These are phyloP conservation scores for Carapus acus DNA, from an alignment of 2,797 vertebrate species.

Conservation along the genomic window DNA sequence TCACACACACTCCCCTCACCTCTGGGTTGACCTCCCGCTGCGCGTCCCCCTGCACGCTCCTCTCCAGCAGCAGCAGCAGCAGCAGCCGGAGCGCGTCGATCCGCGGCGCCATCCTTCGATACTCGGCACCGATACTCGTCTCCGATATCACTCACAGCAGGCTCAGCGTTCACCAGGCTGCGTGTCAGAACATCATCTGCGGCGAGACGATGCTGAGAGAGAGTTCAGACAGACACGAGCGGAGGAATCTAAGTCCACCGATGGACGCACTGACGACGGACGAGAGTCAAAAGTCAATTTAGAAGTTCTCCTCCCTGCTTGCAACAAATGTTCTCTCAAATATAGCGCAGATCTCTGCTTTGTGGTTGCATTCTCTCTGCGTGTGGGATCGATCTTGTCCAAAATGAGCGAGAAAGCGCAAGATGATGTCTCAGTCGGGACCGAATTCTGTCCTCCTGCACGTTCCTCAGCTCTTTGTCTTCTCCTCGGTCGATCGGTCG, in stretches of 20 bases:
- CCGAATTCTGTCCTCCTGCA: constrained; percentile 38
- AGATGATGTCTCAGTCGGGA: no score
- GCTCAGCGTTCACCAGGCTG: neutral
- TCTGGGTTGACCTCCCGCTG: constrained; percentile 64
- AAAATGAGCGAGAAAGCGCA: no score
- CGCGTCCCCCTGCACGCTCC: constrained; percentile 54
- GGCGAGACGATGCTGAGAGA: no score
- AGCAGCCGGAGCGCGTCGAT: constrained; percentile 50
- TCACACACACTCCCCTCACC: constrained; percentile 48
- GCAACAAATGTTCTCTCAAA: no score
- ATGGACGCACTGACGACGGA: no score
- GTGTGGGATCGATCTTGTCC: no score
- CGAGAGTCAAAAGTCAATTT: no score
- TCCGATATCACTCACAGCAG: neutral
- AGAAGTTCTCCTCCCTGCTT: no score
- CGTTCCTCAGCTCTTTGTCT: constrained; percentile 21
- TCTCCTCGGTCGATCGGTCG: constrained; percentile 27
- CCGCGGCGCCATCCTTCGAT: constrained; percentile 60
- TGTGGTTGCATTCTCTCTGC: no score
- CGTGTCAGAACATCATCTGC: constrained; percentile 63
- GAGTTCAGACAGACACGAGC: no score
- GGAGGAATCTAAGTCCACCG: no score
- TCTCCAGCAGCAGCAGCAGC: constrained; percentile 62
- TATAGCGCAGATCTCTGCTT: no score
- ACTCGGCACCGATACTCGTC: constrained; percentile 15